These are phyloP conservation scores for Ormyrus thymus DNA, from an alignment of 2,888 invertebrate genomes.

Conservation along the genomic window DNA sequence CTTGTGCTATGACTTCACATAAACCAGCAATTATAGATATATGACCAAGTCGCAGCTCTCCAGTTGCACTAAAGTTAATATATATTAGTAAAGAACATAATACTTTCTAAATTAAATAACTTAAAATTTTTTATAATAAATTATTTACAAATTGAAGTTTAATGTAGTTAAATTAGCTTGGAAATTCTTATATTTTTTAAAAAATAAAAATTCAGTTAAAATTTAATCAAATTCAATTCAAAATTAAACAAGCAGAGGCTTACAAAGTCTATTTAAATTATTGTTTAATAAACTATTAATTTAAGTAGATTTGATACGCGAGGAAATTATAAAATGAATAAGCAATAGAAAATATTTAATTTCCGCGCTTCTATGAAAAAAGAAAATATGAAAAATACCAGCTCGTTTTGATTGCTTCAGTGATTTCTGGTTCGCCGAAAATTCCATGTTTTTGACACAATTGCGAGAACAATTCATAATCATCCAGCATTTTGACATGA, in stretches of 20 bases:
- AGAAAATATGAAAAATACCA: conserved; percentile 60
- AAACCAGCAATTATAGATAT: conserved; percentile 67
- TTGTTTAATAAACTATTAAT: background rate
- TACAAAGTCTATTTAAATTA: background rate
- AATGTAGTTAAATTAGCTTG: background rate
- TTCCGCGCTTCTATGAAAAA: background rate
- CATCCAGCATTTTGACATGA: conserved; percentile 57
- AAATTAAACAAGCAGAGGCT: background rate
- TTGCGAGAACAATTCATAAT: conserved; percentile 66
- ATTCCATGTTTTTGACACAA: conserved; percentile 66
- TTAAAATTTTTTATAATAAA: background rate
- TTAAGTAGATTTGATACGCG: background rate
- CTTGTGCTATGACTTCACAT: conserved; percentile 70
- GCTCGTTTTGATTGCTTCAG: conserved; percentile 65
- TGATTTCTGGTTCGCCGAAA: conserved; percentile 63
- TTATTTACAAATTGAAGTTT: background rate
- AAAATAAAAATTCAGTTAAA: background rate
- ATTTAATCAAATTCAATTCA: conserved; percentile 1
- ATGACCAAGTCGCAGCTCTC: conserved; percentile 64
- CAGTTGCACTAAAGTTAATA: conserved; percentile 63
- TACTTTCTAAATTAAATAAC: background rate
- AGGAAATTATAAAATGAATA: background rate
- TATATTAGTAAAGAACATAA: background rate
- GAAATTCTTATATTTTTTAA: background rate
- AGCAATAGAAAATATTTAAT: conserved; percentile 1